Evolutionary conservation across 1,140 invertebrate genomes (phyloP).

Genomic region (Kradibia gibbosae): DNA sequence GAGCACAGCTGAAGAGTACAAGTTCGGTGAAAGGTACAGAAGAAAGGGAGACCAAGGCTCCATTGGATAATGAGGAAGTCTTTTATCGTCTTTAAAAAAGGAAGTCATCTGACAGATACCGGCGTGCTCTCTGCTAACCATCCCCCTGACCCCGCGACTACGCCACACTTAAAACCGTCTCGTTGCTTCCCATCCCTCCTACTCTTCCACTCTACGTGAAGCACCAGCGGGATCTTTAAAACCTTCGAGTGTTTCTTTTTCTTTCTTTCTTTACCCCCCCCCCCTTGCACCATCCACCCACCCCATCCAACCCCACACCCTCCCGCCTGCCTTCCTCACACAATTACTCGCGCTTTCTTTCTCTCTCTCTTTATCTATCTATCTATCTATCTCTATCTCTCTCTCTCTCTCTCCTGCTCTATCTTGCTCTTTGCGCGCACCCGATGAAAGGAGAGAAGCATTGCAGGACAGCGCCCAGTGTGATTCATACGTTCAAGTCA

Average conservation of each 20-base stretch:
- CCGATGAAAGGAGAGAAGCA: constrained; percentile 38
- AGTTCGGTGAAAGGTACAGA: constrained; percentile 37
- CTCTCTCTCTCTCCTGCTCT: not conserved
- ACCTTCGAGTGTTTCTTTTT: constrained; percentile 41
- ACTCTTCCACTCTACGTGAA: not conserved
- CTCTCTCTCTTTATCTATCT: too few species aligned
- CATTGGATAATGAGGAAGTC: constrained; percentile 50
- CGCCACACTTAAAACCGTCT: not conserved
- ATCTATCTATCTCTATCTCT: too few species aligned
- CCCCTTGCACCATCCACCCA: too few species aligned
- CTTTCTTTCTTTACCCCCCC: too few species aligned
- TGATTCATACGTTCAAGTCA: constrained; percentile 38
- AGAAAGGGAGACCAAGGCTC: constrained; percentile 22
- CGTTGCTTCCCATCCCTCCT: not conserved
- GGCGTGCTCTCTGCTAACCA: not conserved
- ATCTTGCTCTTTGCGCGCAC: not conserved
- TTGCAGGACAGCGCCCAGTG: not conserved
- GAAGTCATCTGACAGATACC: constrained; percentile 48
- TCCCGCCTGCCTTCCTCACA: too few species aligned
- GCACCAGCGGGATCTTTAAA: constrained; percentile 46
- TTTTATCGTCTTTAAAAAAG: constrained; percentile 51
- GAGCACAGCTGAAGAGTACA: not conserved
- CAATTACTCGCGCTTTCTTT: too few species aligned
- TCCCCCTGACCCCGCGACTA: not conserved
- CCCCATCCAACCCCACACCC: too few species aligned